These are phyloP conservation scores for Philonicus albiceps DNA, from an alignment of 2,888 invertebrate genomes.

Conservation along the genomic window DNA sequence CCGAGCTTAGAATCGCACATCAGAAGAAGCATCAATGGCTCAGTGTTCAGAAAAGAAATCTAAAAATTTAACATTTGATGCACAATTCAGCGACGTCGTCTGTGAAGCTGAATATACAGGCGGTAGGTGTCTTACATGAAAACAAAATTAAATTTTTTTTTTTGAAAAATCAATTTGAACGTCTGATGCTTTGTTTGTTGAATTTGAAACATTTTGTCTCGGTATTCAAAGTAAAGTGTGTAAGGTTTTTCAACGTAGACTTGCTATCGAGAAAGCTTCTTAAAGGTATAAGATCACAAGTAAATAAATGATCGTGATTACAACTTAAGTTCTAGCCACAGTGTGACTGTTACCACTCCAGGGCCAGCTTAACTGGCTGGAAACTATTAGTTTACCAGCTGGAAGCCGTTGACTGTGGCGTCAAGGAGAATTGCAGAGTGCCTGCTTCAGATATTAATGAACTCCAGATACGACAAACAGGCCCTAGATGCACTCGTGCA, in stretches of 20 bases:
- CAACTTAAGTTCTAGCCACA: not conserved
- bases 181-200: too few relatives aligned
- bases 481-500: not conserved
- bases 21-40: too few relatives aligned
- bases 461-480: constrained; percentile 23
- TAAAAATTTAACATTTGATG: too few relatives aligned
- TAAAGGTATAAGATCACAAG: not conserved
- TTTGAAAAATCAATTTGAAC: too few relatives aligned
- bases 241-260: not conserved
- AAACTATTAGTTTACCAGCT: not conserved
- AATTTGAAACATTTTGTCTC: too few relatives aligned
- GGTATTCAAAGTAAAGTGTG: not conserved
- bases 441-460: constrained; percentile 29
- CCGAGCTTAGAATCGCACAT: too few relatives aligned
- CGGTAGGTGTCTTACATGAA: too few relatives aligned
- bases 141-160: too few relatives aligned
- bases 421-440: constrained; percentile 1
- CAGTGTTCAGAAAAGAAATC: too few relatives aligned
- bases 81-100: too few relatives aligned
- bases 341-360: not conserved
- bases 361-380: not conserved
- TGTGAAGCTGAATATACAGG: too few relatives aligned
- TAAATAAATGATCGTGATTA: not conserved
- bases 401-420: not conserved
- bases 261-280: not conserved